These are phyloP conservation scores for Enteromius anoplus DNA, from an alignment of 2,797 vertebrate genomes.

Conservation along the genomic window DNA sequence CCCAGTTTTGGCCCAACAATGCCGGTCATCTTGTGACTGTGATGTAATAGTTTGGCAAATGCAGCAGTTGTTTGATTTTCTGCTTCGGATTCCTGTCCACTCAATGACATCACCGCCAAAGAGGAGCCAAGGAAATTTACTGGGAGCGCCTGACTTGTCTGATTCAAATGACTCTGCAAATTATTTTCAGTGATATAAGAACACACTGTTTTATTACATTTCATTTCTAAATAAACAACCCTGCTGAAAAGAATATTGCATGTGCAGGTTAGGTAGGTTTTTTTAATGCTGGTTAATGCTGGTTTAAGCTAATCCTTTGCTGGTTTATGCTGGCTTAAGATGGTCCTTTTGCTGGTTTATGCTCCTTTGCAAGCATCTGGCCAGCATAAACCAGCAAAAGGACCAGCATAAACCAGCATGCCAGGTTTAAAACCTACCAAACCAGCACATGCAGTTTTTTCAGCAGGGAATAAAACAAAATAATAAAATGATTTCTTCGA, in stretches of 20 bases:
- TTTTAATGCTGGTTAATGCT: too few species aligned
- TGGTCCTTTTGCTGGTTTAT: too few species aligned
- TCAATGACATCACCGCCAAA: background rate
- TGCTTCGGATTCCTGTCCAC: slow-evolving; percentile 29
- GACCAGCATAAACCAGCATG: too few species aligned
- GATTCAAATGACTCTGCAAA: slow-evolving; percentile 21
- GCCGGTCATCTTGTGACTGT: slow-evolving; percentile 35
- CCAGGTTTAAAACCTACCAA: too few species aligned
- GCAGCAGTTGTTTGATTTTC: slow-evolving; percentile 24
- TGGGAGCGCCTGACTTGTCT: slow-evolving; percentile 5
- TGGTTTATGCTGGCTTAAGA: too few species aligned
- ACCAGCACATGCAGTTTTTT: too few species aligned
- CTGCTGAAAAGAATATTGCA: too few species aligned
- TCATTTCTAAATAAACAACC: background rate
- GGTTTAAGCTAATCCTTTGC: too few species aligned
- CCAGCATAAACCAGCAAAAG: too few species aligned
- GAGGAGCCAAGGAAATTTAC: slow-evolving; percentile 23
- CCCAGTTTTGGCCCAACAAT: background rate
- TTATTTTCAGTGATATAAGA: background rate
- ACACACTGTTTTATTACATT: background rate
- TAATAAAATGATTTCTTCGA: background rate
- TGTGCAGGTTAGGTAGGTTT: too few species aligned
- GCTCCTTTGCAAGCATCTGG: too few species aligned
- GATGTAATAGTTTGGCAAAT: slow-evolving; percentile 35
- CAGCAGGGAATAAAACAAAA: too few species aligned